These are phyloP conservation scores for Poecilia latipinna DNA, from an alignment of 2,113 vertebrate genomes.

Conservation along the genomic window DNA sequence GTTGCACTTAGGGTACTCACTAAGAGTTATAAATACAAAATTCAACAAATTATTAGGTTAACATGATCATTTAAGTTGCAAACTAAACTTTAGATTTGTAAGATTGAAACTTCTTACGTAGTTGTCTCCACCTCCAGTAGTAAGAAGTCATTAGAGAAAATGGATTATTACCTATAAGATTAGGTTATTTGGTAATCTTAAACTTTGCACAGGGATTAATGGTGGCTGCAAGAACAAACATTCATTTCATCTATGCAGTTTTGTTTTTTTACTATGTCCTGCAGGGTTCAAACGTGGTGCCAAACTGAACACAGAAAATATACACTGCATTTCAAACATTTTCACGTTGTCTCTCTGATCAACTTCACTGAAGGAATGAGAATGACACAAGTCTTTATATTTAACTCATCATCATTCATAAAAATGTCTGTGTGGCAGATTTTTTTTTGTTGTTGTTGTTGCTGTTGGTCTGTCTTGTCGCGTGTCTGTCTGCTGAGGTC, in stretches of 20 bases:
- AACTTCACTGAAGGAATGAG: constrained; percentile 22
- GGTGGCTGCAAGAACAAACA: background rate
- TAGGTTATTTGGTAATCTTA: background rate
- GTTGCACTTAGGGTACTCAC: constrained; percentile 18
- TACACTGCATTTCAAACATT: constrained; percentile 8
- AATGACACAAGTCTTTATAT: constrained; percentile 41
- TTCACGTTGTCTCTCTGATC: constrained; percentile 7
- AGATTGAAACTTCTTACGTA: constrained; percentile 6
- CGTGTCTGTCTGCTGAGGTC: constrained; percentile 54
- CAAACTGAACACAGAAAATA: constrained; percentile 50
- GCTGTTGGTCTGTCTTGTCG: constrained; percentile 28
- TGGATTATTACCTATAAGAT: background rate
- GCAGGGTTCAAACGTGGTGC: constrained; percentile 57
- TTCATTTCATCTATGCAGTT: constrained; percentile 56
- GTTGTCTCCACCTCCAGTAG: background rate
- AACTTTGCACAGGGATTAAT: background rate
- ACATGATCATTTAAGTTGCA: background rate
- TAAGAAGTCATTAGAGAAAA: background rate
- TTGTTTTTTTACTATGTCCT: constrained; percentile 25
- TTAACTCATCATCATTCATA: constrained; percentile 44
- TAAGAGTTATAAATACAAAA: background rate
- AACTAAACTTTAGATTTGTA: constrained; percentile 21
- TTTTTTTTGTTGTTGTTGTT: constrained; percentile 33
- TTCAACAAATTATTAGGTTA: background rate
- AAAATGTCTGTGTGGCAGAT: constrained; percentile 9